These are phyloP conservation scores for Allygus modestus DNA, from an alignment of 2,888 invertebrate species.

Conservation along the genomic window DNA sequence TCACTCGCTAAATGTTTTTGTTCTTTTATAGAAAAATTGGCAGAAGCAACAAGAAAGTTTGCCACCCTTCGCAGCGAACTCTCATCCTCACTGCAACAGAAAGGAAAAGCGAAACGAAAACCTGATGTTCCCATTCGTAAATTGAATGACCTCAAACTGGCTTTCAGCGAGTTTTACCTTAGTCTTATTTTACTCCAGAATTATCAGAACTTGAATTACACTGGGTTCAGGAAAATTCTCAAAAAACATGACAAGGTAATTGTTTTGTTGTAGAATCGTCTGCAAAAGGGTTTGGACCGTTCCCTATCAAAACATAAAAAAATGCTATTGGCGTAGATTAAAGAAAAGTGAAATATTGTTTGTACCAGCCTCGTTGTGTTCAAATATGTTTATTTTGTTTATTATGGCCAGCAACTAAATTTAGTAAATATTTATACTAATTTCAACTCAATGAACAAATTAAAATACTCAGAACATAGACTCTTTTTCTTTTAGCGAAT, in stretches of 20 bases:
- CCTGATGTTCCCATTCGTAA: conserved; percentile 80
- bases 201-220: conserved; percentile 92
- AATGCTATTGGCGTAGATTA: conserved; percentile 26
- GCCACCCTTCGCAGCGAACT: conserved; percentile 86
- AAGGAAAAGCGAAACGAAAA: conserved; percentile 72
- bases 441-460: too few species aligned
- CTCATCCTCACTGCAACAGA: conserved; percentile 75
- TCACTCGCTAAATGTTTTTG: too few species aligned
- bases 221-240: conserved; percentile 92
- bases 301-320: too few species aligned
- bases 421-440: too few species aligned
- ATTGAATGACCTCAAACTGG: conserved; percentile 89
- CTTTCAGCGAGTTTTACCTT: conserved; percentile 94
- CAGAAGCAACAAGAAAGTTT: conserved; percentile 90
- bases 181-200: conserved; percentile 91
- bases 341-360: too few species aligned
- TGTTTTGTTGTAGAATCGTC: conserved; percentile 32
- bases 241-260: conserved; percentile 92
- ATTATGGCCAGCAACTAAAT: too few species aligned
- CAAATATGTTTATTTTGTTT: too few species aligned
- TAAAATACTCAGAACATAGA: too few species aligned
- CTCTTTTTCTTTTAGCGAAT: too few species aligned
- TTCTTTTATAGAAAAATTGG: conserved; percentile 85
- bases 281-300: too few species aligned
- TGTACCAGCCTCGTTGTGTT: too few species aligned